Evolutionary conservation across 2,888 invertebrate genomes (phyloP).

Genomic region (Corbicula japonica): DNA sequence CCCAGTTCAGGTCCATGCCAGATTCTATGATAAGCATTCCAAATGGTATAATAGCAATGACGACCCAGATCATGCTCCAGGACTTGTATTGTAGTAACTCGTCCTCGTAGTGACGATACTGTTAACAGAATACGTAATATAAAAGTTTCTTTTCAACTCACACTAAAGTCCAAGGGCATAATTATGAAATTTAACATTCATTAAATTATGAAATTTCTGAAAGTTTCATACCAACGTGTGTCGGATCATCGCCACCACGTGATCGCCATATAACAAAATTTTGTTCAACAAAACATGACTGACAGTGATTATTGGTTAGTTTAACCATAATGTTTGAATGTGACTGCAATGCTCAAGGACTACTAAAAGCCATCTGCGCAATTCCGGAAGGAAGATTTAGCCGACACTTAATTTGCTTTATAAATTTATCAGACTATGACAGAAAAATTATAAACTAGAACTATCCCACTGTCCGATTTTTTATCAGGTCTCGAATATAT

Average conservation of each 20-base stretch:
- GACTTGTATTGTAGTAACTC: slow-evolving; percentile 75
- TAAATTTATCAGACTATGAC: too few relatives aligned
- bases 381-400: too few relatives aligned
- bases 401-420: too few relatives aligned
- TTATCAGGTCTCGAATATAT: too few relatives aligned
- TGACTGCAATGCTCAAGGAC: too few relatives aligned
- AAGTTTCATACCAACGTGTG: background rate
- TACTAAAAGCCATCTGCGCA: too few relatives aligned
- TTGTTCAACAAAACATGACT: background rate
- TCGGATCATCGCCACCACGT: background rate
- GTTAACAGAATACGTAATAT: slow-evolving; percentile 2
- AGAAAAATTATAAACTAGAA: too few relatives aligned
- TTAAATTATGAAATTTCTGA: background rate
- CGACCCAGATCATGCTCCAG: slow-evolving; percentile 82
- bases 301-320: background rate
- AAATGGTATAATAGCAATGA: slow-evolving; percentile 77
- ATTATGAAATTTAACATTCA: too few relatives aligned
- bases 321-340: too few relatives aligned
- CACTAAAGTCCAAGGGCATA: too few relatives aligned
- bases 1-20: slow-evolving; percentile 81
- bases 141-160: background rate
- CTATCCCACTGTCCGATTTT: too few relatives aligned
- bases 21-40: slow-evolving; percentile 73
- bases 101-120: slow-evolving; percentile 77
- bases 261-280: background rate